phyloP scores from a whole-genome alignment of 1,140 invertebrate species.

The Andrena cerasifolii region DNA sequence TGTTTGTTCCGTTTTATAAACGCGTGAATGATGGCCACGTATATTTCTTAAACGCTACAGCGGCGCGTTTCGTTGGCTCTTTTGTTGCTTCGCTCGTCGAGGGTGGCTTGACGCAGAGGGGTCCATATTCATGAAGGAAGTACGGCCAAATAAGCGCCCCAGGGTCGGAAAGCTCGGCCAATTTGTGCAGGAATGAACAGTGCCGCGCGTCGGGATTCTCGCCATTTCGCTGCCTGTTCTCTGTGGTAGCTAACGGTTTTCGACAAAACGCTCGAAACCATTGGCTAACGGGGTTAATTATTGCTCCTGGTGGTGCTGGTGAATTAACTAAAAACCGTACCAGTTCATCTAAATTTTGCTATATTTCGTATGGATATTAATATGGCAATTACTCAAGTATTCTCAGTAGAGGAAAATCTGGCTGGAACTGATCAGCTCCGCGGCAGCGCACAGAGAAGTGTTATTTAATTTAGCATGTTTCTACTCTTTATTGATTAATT shows the following conservation, averaged over 20 bases:
- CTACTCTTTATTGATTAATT: too few relatives aligned
- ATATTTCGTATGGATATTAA: background rate
- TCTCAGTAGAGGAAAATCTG: too few relatives aligned
- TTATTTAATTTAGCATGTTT: background rate
- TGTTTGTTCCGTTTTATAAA: conserved; percentile 1
- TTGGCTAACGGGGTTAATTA: conserved; percentile 41
- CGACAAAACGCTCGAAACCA: conserved; percentile 21
- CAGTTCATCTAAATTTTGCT: background rate
- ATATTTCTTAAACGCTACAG: conserved; percentile 39
- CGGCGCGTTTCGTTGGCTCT: conserved; percentile 9
- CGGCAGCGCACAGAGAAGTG: too few relatives aligned
- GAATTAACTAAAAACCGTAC: conserved; percentile 35
- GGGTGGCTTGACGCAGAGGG: conserved; percentile 6
- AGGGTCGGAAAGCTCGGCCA: conserved; percentile 4
- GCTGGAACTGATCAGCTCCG: too few relatives aligned
- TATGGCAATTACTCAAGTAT: background rate
- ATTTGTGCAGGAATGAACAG: conserved; percentile 50
- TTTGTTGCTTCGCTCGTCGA: conserved; percentile 12
- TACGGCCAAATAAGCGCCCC: conserved; percentile 35
- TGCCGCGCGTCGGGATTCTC: background rate
- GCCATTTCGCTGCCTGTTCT: conserved; percentile 9
- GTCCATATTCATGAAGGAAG: conserved; percentile 60
- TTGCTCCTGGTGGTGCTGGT: background rate
- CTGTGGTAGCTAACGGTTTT: conserved; percentile 7
- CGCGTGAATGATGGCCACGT: conserved; percentile 12